Percentiles rank a stretch among this genome's conserved stretches.
phyloP scores from a whole-genome alignment of 2,888 invertebrate genomes.

The Eretmocerus hayati region DNA sequence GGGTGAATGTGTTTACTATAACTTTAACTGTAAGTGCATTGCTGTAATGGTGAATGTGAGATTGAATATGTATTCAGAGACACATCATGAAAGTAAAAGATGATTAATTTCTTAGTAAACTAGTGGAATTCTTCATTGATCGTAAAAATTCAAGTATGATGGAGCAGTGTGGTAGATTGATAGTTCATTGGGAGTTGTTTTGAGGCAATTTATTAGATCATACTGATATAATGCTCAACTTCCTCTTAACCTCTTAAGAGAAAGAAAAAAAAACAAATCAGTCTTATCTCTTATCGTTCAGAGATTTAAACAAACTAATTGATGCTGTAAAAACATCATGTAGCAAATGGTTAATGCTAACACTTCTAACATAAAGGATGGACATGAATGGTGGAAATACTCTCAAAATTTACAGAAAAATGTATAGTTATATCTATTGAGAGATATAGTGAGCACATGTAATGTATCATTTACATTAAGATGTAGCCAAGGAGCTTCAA shows the following conservation, averaged over 20 bases:
- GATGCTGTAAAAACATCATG: conserved; percentile 9
- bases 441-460: too few relatives aligned
- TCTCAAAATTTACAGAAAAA: too few relatives aligned
- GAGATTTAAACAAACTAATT: conserved; percentile 17
- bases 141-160: neutral
- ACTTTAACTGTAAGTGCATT: neutral
- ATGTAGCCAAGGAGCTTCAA: too few relatives aligned
- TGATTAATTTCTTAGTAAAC: conserved; percentile 5
- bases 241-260: conserved; percentile 25
- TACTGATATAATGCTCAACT: conserved; percentile 22
- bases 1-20: conserved; percentile 39
- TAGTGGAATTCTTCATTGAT: neutral
- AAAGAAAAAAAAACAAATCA: conserved; percentile 34
- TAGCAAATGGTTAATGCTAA: conserved; percentile 1
- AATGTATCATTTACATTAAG: too few relatives aligned
- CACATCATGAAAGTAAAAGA: too few relatives aligned
- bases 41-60: neutral
- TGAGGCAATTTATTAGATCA: conserved; percentile 25
- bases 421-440: too few relatives aligned
- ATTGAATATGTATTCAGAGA: too few relatives aligned
- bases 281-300: conserved; percentile 32
- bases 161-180: too few relatives aligned
- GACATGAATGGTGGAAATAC: too few relatives aligned
- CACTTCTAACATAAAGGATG: too few relatives aligned
- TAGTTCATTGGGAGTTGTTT: too few relatives aligned